Percentiles rank a stretch among this genome's conserved stretches.
These are phyloP conservation scores for Branchipolynoe longqiensis DNA, from an alignment of 2,888 invertebrate genomes.

Conservation along the genomic window DNA sequence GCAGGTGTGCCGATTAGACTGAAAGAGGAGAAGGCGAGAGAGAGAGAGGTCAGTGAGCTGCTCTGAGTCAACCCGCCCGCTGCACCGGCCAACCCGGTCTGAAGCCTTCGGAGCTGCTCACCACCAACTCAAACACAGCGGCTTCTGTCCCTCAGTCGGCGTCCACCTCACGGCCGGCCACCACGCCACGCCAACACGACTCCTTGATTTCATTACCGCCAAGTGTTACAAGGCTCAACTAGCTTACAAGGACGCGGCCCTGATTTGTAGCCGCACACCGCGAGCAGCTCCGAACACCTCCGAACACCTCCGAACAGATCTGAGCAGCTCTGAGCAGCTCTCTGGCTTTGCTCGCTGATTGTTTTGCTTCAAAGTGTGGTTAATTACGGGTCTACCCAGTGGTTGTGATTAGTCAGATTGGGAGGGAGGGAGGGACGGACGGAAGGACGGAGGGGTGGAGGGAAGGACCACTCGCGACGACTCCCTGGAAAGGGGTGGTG, in stretches of 20 bases:
- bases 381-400: no score
- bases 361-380: conserved; percentile 42
- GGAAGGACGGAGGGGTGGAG: no score
- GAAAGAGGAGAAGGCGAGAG: neutral
- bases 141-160: neutral
- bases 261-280: conserved; percentile 29
- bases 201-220: conserved; percentile 17
- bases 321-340: no score
- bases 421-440: no score
- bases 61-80: neutral
- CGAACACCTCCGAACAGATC: no score
- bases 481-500: no score
- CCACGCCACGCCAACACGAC: neutral
- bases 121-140: no score
- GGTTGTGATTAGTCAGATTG: no score
- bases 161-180: neutral
- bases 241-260: neutral
- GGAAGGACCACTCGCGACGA: no score
- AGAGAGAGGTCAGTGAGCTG: neutral
- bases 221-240: conserved; percentile 20
- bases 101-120: neutral
- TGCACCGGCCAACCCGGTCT: neutral
- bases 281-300: no score
- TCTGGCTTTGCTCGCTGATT: conserved; percentile 8
- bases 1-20: neutral